Evolutionary conservation across 2,888 invertebrate genomes (phyloP).

Genomic region (Drosophila ustulata): DNA sequence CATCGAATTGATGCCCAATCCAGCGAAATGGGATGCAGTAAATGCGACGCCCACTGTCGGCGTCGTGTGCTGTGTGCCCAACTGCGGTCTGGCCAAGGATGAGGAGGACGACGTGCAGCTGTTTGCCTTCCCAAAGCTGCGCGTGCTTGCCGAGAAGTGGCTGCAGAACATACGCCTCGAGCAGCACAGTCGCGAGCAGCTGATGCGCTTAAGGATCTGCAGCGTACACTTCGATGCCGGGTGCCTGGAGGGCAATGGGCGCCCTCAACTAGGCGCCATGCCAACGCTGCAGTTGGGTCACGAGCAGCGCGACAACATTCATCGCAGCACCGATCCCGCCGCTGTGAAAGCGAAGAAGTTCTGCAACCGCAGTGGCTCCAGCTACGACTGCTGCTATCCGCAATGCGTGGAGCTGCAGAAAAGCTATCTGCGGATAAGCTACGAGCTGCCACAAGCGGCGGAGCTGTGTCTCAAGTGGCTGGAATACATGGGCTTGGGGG

Average conservation of each 20-base stretch:
- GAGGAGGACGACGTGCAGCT: constrained; percentile 41
- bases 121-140: constrained; percentile 57
- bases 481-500: constrained; percentile 34
- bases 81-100: constrained; percentile 45
- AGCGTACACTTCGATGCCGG: constrained; percentile 62
- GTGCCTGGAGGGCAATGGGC: constrained; percentile 47
- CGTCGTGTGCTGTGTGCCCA: constrained; percentile 60
- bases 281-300: constrained; percentile 75
- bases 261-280: constrained; percentile 50
- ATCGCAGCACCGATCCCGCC: constrained; percentile 6
- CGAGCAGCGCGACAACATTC: constrained; percentile 36
- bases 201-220: constrained; percentile 57
- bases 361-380: constrained; percentile 16
- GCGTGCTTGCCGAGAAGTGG: constrained; percentile 63
- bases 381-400: constrained; percentile 63
- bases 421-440: constrained; percentile 33
- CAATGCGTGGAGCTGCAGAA: constrained; percentile 60
- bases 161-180: constrained; percentile 63
- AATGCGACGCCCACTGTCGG: constrained; percentile 13
- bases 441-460: constrained; percentile 55
- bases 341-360: constrained; percentile 22
- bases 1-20: constrained; percentile 60
- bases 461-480: constrained; percentile 53
- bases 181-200: constrained; percentile 10
- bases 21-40: constrained; percentile 31